Percentiles rank a stretch among this genome's conserved stretches.
Evolutionary conservation across 2,113 vertebrate genomes (phyloP).

Genomic region (Myocastor coypus): DNA sequence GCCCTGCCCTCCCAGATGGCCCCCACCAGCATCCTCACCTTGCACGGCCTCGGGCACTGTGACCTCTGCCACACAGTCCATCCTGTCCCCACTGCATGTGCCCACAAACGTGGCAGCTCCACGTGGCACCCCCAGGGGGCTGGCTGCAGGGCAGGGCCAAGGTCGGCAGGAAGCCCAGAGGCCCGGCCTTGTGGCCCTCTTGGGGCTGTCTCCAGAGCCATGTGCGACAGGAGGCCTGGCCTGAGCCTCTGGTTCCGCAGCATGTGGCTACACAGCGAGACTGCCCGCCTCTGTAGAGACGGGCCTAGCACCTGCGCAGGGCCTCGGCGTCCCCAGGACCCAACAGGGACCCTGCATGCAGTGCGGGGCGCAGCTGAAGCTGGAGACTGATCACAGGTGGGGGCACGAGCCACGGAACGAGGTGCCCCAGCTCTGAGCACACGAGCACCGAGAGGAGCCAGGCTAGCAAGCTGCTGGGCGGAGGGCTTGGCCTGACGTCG

Average conservation of each 20-base stretch:
- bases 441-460: no score
- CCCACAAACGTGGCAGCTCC: constrained; percentile 87
- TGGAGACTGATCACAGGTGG: no score
- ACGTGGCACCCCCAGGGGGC: constrained; percentile 84
- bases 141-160: constrained; percentile 75
- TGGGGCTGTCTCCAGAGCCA: neutral
- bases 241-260: neutral
- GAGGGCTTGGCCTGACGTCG: no score
- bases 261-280: neutral
- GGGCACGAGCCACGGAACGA: no score
- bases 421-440: no score
- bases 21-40: constrained; percentile 78
- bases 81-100: constrained; percentile 90
- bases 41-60: constrained; percentile 76
- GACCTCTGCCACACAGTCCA: constrained; percentile 88
- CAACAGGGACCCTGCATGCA: neutral
- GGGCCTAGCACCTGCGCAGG: neutral
- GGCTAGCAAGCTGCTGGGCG: no score
- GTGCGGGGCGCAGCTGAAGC: no score
- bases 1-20: rapidly evolving
- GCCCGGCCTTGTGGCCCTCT: neutral
- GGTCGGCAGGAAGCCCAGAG: constrained; percentile 21
- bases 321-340: neutral
- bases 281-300: neutral
- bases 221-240: neutral